Evolutionary conservation across 92 coral and sea anemone species (phyloP), one percentile per base, ranked within the genome.

Genomic region (Palythoa caribaeorum): DNA sequence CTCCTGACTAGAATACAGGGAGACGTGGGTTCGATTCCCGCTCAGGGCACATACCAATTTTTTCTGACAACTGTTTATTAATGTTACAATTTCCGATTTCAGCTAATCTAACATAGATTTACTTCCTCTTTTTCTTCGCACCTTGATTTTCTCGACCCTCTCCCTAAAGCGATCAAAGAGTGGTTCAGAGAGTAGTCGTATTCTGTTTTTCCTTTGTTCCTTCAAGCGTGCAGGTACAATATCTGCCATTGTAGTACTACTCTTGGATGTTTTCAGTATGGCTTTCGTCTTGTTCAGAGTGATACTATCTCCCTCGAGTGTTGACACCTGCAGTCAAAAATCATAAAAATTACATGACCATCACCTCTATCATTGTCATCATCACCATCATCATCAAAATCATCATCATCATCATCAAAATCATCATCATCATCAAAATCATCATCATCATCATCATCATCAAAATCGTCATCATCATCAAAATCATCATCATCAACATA

Each of bases 161-260:
- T 93, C 90, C 57, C 93, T 91, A 60, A 95, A 94, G 55, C 81
- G 90, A 74, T 90, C 91, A 52, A 95, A 72, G 6, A 95, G 78
- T 47, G 98, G 98, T 52, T 95, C 98, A 35, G 98, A 91, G 65
- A 91, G 85, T 1, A 85, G 88, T 21, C 85, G 86, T 21, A 36
- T 80, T 12, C 70, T 17, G 5, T 48, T 72, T 73, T 50, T 68
- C 6, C n/a, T 52, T 36, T 38, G 16, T 36, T 40, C 16, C 68
- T 72, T 77, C 47, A 47, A 71, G 15, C 57, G 6, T 1, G 17
- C 66, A 50, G 69, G 5, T 5, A 53, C 86, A 60, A 57, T 85
- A 55, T 84, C 91, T 47, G 73, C 86, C n/a, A 62, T 86, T 17
- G 8, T 9, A 50, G 79, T 71, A 0, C n/a, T 5, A 16, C 54